Percentiles rank a stretch among this genome's conserved stretches.
Conservation (phyloP, 2,797 vertebrate genomes). For the Clarias platycephalus region DNA sequence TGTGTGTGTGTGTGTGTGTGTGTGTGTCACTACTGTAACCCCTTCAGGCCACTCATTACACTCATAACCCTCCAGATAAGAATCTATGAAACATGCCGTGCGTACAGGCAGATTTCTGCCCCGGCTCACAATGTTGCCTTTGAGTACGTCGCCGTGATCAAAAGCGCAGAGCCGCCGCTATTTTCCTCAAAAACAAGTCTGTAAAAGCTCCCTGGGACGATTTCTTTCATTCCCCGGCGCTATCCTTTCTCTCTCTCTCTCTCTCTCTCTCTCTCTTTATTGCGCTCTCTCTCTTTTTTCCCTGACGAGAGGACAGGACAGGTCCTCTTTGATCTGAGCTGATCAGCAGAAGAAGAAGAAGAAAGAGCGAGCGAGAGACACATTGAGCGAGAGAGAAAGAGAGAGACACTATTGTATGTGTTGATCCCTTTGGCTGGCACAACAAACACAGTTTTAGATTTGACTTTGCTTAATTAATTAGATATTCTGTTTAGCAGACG, state of each 20-base stretch:
- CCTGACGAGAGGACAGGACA: slow-evolving; percentile 78
- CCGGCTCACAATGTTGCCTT: slow-evolving; percentile 66
- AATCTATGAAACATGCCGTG: slow-evolving; percentile 70
- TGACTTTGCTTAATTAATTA: slow-evolving; percentile 99
- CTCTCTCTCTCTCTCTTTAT: slow-evolving; percentile 61
- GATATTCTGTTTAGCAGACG: slow-evolving; percentile 97
- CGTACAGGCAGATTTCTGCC: slow-evolving; percentile 71
- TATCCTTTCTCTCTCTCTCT: slow-evolving; percentile 53
- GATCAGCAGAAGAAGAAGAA: slow-evolving; percentile 75
- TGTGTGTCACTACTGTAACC: slow-evolving; percentile 31
- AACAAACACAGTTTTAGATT: slow-evolving; percentile 99
- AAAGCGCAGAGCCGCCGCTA: slow-evolving; percentile 65
- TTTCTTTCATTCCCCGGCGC: slow-evolving; percentile 69
- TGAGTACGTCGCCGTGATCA: slow-evolving; percentile 74
- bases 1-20: slow-evolving; percentile 18
- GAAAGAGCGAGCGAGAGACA: slow-evolving; percentile 32
- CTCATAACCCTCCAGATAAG: slow-evolving; percentile 67
- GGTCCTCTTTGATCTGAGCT: slow-evolving; percentile 88
- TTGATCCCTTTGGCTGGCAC: slow-evolving; percentile 93
- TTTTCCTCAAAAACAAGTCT: slow-evolving; percentile 66
- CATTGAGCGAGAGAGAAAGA: slow-evolving; percentile 62
- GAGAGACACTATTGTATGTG: slow-evolving; percentile 83
- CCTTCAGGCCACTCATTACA: slow-evolving; percentile 72
- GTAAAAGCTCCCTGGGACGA: slow-evolving; percentile 74
- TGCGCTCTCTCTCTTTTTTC: slow-evolving; percentile 51